Evolutionary conservation across 2,888 invertebrate species (phyloP), one percentile per base, ranked within the genome.

Genomic region (Tyria jacobaeae): DNA sequence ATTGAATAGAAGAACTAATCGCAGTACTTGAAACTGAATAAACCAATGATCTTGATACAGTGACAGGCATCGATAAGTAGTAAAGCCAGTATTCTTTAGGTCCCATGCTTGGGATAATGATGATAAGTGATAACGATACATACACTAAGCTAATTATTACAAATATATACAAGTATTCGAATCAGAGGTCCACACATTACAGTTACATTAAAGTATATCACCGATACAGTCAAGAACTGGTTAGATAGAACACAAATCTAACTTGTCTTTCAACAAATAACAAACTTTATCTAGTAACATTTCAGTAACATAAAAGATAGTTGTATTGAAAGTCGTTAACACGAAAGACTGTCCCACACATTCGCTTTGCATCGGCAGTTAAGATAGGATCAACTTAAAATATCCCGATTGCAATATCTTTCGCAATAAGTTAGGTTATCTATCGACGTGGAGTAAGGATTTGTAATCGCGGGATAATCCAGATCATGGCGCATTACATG

Each of bases 321-420:
- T 84, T 86, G 86, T 86, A 79, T 76, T 76, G 67, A 61, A 55
- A 73, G 79, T 81, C 85, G 85, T 87, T 87, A 87, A 87, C 88
- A 85, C 86, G 87, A 86, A 87, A 85, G 85, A 79, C 85, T 84
- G 83, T 84, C 86, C 84, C 83, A 86, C 87, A 86, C 86, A 84
- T 79, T 85, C 78, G 76, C 81, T 80, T 79, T 82, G 83, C 85
- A 83, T 83, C 81, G 79, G 77, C 83, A 82, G 84, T 88, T 86
- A 79, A 87, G 86, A 86, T 85, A 87, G 79, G 73, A 83, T 82
- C 77, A 76, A 81, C 83, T 84, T 83, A 84, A 87, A 86, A 84
- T 83, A 82, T 80, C 70, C 79, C 77, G 82, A 86, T 85, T 80
- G 83, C 81, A 81, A 80, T 81, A 82, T 81, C 82, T 70, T 60